Conservation (phyloP, 2,113 vertebrate genomes). For the Rattus norvegicus region DNA sequence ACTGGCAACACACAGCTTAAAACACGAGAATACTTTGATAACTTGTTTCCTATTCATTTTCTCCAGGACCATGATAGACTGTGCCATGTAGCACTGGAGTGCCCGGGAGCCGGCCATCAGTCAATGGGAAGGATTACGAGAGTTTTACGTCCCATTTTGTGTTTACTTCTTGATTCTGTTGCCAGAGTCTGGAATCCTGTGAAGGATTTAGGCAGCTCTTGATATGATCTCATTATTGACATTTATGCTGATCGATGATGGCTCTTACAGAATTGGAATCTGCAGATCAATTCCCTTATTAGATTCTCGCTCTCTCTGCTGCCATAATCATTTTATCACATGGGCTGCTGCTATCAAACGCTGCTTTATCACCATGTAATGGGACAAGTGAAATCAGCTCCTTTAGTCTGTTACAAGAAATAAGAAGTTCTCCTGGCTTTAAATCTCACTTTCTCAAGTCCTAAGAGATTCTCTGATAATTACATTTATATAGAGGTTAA, state of each 20-base stretch:
- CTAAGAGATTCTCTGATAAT: conserved; percentile 70
- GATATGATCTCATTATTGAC: conserved; percentile 85
- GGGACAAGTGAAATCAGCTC: conserved; percentile 82
- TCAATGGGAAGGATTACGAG: neutral
- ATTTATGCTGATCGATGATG: conserved; percentile 88
- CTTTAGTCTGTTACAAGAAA: conserved; percentile 77
- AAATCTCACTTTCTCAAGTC: conserved; percentile 67
- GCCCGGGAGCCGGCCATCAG: neutral
- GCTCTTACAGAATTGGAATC: conserved; percentile 89
- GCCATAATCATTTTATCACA: conserved; percentile 88
- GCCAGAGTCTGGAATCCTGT: conserved; percentile 81
- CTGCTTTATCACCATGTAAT: conserved; percentile 86
- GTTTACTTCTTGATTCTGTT: conserved; percentile 82
- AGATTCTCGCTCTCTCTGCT: conserved; percentile 86
- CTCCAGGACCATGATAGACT: neutral
- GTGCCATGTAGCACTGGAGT: neutral
- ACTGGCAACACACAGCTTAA: neutral
- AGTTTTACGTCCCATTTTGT: conserved; percentile 82
- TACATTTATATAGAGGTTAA: conserved; percentile 52
- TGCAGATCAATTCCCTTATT: conserved; percentile 89
- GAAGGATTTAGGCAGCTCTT: conserved; percentile 84
- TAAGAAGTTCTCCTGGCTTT: conserved; percentile 74
- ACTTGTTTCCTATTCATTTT: conserved; percentile 64
- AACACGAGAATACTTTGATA: conserved; percentile 48
- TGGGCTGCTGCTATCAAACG: conserved; percentile 82